A percentile compares a stretch with the other conserved stretches of the same genome.
These are phyloP conservation scores for Andricus curvator DNA, from an alignment of 2,888 invertebrate genomes.

Conservation along the genomic window DNA sequence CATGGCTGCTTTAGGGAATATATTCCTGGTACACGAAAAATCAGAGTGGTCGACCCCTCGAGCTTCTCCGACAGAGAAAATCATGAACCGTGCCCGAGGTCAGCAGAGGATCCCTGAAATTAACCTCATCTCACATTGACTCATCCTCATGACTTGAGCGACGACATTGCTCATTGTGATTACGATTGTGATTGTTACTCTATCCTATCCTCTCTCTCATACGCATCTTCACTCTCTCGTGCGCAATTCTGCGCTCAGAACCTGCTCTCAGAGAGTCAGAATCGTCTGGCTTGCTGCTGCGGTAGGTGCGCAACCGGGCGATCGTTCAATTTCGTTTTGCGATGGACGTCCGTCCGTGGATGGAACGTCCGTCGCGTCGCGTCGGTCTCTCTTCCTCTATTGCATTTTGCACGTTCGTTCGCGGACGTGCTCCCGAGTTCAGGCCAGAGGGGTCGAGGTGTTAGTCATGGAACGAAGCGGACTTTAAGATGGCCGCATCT, in stretches of 20 bases:
- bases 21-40: too few species aligned
- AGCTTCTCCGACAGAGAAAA: not conserved
- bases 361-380: slow-evolving; percentile 48
- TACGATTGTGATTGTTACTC: not conserved
- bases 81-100: not conserved
- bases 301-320: slow-evolving; percentile 56
- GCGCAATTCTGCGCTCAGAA: not conserved
- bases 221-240: not conserved
- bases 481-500: slow-evolving; percentile 74
- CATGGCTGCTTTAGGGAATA: too few species aligned
- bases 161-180: slow-evolving; percentile 4
- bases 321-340: slow-evolving; percentile 60
- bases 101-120: not conserved
- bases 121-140: slow-evolving; percentile 7
- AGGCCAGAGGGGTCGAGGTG: slow-evolving; percentile 66
- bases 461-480: slow-evolving; percentile 71
- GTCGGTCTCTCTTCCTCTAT: slow-evolving; percentile 47
- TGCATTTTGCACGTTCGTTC: slow-evolving; percentile 56
- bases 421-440: slow-evolving; percentile 61
- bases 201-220: not conserved
- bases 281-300: slow-evolving; percentile 31
- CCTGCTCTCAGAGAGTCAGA: not conserved
- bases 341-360: slow-evolving; percentile 53
- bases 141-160: slow-evolving; percentile 7
- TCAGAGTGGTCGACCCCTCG: too few species aligned